Base-by-base conservation (phyloP, 2,113 vertebrate genomes). In the Podarcis raffonei region DNA sequence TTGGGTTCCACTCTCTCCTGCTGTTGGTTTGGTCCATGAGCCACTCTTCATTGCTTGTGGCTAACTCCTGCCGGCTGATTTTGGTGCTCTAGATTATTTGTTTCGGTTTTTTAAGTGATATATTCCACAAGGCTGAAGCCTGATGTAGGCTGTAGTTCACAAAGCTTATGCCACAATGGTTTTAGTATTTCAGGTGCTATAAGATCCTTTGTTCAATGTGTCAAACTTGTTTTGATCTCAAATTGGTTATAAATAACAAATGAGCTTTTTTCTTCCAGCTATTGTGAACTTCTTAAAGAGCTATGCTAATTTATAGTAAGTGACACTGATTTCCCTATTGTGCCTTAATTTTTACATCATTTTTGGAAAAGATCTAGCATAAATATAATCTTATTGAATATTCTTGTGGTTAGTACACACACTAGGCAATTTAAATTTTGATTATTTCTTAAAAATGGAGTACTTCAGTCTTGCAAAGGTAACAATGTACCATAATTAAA, bases 401-500 rank as follows among this genome's bases (percentile, higher is more conserved):
- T 87, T 88, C 86, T 32, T 65, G 0, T 16, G 25, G 1, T 72
- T 82, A 76, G 18, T 1, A 0, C 5, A 77, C 27, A 59, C 66
- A 89, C 1, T 42, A 8, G 13, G 4, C 11, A 80, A 71, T 53
- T 77, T 62, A 62, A 84, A 18, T 2, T 37, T 1, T 0, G 2
- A 59, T 89, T 37, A 66, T 69, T 1, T 77, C 81, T 88, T 84
- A 39, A 22, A 65, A 27, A 81, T 1, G 20, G 7, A 93, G 90
- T 59, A 75, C n/a, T 62, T 53, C 20, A 68, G 12, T 9, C 65
- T 88, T 2, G 0, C 25, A 85, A 90, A 74, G 7, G 5, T 86
- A 93, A 89, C 0, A 85, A 23, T 75, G 6, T 80, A 11, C 39
- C 85, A 87, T 87, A 81, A 91, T 65, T 88, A 87, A 89, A 80